Evolutionary conservation across 2,113 vertebrate species (phyloP).

Genomic region (Microcebus ravelobensis): DNA sequence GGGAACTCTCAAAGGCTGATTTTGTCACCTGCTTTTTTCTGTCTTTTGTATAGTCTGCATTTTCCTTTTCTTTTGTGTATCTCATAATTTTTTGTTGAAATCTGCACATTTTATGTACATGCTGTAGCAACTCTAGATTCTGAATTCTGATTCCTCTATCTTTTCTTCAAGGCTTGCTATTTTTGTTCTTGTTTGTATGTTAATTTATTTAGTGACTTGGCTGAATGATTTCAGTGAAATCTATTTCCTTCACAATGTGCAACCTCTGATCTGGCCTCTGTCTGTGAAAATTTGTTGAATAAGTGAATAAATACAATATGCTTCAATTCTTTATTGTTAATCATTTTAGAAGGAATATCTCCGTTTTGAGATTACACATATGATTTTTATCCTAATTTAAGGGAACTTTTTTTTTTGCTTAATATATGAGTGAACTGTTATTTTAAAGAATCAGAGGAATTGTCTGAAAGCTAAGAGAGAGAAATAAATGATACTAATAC

Average conservation of each 20-base stretch:
- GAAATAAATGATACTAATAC: not conserved
- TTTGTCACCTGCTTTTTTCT: not conserved
- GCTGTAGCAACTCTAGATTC: not conserved
- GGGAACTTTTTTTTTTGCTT: not conserved
- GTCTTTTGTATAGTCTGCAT: too few relatives aligned
- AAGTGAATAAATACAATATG: not conserved
- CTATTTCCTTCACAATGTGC: not conserved
- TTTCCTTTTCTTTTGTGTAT: not conserved
- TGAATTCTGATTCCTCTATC: not conserved
- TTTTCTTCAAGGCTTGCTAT: not conserved
- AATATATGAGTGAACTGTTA: not conserved
- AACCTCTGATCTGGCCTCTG: not conserved
- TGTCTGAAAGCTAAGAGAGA: not conserved
- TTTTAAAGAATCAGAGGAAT: not conserved
- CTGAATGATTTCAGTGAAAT: not conserved
- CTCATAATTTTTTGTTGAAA: not conserved
- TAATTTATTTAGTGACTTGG: not conserved
- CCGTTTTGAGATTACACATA: not conserved
- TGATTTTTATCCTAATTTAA: not conserved
- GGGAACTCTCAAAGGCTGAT: not conserved
- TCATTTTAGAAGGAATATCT: not conserved
- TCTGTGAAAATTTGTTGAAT: not conserved
- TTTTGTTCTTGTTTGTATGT: not conserved
- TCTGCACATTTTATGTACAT: not conserved
- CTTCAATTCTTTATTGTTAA: not conserved